phyloP scores from a whole-genome alignment of 2,888 invertebrate genomes.

The Ectemnius continuus region DNA sequence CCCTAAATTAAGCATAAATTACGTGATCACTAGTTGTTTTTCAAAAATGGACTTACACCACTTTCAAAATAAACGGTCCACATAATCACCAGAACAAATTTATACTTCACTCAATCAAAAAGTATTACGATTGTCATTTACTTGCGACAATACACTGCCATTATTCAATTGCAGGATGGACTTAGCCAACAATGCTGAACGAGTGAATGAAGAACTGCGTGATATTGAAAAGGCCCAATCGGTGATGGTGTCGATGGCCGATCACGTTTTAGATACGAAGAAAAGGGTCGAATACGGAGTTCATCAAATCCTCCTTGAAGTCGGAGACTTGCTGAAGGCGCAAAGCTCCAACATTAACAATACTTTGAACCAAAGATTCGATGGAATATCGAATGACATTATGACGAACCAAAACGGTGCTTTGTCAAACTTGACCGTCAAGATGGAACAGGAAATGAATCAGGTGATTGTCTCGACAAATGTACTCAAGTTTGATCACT shows the following conservation, averaged over 20 bases:
- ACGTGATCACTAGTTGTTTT: too few species aligned
- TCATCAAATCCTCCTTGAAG: conserved; percentile 88
- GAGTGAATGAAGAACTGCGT: conserved; percentile 73
- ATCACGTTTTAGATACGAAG: conserved; percentile 90
- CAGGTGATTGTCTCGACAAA: conserved; percentile 76
- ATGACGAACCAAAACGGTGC: conserved; percentile 86
- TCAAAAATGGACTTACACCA: too few species aligned
- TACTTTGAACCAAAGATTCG: conserved; percentile 85
- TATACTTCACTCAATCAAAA: background rate
- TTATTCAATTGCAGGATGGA: conserved; percentile 61
- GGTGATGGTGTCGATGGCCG: conserved; percentile 89
- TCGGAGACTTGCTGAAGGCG: conserved; percentile 84
- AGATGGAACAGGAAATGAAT: conserved; percentile 89
- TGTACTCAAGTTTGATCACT: too few species aligned
- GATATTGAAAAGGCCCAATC: conserved; percentile 86
- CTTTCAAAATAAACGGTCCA: too few species aligned
- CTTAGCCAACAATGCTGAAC: conserved; percentile 67
- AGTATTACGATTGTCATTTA: background rate
- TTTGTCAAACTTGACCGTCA: conserved; percentile 85
- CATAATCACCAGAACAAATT: too few species aligned
- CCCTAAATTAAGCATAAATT: too few species aligned
- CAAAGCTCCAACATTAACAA: conserved; percentile 84
- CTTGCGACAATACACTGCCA: conserved; percentile 4
- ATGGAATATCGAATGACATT: conserved; percentile 84
- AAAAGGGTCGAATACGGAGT: conserved; percentile 91